Percentiles rank a stretch among this genome's conserved stretches.
Evolutionary conservation across 2,888 invertebrate species (phyloP).

Genomic region (Aricia artaxerxes): DNA sequence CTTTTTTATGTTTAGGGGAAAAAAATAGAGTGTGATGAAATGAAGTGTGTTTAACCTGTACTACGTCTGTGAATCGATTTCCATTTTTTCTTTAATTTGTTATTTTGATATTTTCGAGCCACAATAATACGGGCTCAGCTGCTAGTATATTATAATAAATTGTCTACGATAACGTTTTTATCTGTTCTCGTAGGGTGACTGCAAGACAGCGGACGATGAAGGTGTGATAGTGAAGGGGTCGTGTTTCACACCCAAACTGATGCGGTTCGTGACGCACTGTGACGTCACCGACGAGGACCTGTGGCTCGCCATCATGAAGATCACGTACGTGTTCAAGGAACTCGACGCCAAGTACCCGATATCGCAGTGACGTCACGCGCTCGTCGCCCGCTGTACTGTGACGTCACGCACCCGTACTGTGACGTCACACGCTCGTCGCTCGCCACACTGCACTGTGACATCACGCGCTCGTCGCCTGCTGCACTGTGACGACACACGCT

Average conservation of each 20-base stretch:
- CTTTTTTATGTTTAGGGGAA: too few species aligned
- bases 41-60: too few species aligned
- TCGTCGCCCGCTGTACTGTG: background rate
- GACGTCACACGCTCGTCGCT: too few species aligned
- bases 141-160: too few species aligned
- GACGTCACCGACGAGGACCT: slow-evolving; percentile 85
- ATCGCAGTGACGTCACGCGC: background rate
- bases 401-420: background rate
- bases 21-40: too few species aligned
- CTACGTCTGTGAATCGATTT: too few species aligned
- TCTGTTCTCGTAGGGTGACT: slow-evolving; percentile 55
- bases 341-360: slow-evolving; percentile 60
- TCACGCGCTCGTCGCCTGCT: too few species aligned
- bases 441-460: too few species aligned
- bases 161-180: too few species aligned
- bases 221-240: slow-evolving; percentile 81
- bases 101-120: too few species aligned
- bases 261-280: slow-evolving; percentile 86
- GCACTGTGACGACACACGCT: background rate
- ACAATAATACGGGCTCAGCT: too few species aligned
- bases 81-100: too few species aligned
- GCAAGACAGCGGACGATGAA: slow-evolving; percentile 67
- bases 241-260: slow-evolving; percentile 78
- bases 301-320: slow-evolving; percentile 85
- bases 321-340: slow-evolving; percentile 84